Evolutionary conservation across 2,797 vertebrate species (phyloP), one percentile per base, ranked within the genome.

Genomic region (Tenualosa thibaudeaui): DNA sequence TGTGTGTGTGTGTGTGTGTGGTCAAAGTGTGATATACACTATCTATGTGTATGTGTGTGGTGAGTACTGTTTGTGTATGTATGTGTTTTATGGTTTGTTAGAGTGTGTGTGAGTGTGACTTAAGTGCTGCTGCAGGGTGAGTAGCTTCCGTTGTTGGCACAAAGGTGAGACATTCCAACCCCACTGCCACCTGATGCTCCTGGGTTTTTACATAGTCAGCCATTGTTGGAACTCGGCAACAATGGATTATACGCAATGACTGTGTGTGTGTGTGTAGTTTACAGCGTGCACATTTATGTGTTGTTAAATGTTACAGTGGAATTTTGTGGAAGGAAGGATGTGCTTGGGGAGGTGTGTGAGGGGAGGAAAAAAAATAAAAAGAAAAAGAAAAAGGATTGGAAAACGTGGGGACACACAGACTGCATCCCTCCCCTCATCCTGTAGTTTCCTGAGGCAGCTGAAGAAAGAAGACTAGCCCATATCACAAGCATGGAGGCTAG

Each of bases 121-220:
- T 15, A 75, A 75, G 31, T 19, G 3, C 56, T 19, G 68, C 68
- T 71, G 7, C 37, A 78, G 37, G 37, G 71, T 13, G 24, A 71
- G 65, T 22, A 3, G 17, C 68, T 85, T 87, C 78, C 84, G 86
- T 51, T 86, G 82, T 81, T 87, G 84, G 84, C 85, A 87, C 83
- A 3, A 7, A 86, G 26, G 78, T 88, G 85, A 88, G 83, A 88
- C 60, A 89, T 89, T 88, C 85, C 85, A 87, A 51, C 8, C 24
- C 15, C 43, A 46, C 56, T 37, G 58, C 24, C 82, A 78, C 86
- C 81, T 85, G 84, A 84, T 82, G 82, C 82, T 86, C 12, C 8
- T 10, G 82, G 24, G 58, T 78, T 84, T 88, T 86, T 87, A 83
- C 81, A 53, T 84, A 81, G 53, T 58, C 84, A 26, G 40, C 50